phyloP scores from a whole-genome alignment of 2,797 vertebrate species.

The Pseudochaenichthys georgianus region DNA sequence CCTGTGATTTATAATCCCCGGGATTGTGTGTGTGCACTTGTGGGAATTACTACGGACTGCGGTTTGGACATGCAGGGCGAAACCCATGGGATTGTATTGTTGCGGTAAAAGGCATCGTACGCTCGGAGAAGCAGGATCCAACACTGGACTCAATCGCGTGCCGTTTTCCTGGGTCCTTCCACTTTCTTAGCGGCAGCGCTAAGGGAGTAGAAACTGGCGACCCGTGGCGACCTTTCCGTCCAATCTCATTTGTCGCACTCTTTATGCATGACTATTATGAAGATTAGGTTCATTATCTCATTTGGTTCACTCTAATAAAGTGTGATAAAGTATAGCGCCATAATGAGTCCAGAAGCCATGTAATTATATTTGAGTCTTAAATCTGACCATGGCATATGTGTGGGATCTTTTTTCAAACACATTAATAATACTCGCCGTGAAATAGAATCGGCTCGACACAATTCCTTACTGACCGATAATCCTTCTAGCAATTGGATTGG shows the following conservation, averaged over 20 bases:
- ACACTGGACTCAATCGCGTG: slow-evolving; percentile 13
- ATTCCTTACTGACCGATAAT: not conserved
- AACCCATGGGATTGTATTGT: slow-evolving; percentile 15
- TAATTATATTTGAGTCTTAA: not conserved
- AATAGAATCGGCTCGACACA: not conserved
- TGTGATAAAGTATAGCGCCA: not conserved
- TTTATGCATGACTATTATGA: slow-evolving; percentile 24
- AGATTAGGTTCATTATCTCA: slow-evolving; percentile 33
- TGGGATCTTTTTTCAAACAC: not conserved
- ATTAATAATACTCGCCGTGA: not conserved
- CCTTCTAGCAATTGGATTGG: not conserved
- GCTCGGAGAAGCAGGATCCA: not conserved
- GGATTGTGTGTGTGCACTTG: slow-evolving; percentile 66
- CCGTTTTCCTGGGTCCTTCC: slow-evolving; percentile 18
- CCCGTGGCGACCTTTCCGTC: slow-evolving; percentile 25
- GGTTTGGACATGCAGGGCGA: slow-evolving; percentile 48
- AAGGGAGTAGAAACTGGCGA: slow-evolving; percentile 19
- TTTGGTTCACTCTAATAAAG: slow-evolving; percentile 27
- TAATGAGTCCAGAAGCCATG: not conserved
- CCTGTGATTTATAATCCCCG: slow-evolving; percentile 79
- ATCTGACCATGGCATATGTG: not conserved
- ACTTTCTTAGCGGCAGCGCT: slow-evolving; percentile 16
- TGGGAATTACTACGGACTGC: slow-evolving; percentile 72
- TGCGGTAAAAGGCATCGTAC: slow-evolving; percentile 7
- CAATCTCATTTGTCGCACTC: slow-evolving; percentile 42